Percentiles rank a stretch among this genome's conserved stretches.
phyloP scores from a whole-genome alignment of 2,888 invertebrate species.

The Ephialtes manifestator region DNA sequence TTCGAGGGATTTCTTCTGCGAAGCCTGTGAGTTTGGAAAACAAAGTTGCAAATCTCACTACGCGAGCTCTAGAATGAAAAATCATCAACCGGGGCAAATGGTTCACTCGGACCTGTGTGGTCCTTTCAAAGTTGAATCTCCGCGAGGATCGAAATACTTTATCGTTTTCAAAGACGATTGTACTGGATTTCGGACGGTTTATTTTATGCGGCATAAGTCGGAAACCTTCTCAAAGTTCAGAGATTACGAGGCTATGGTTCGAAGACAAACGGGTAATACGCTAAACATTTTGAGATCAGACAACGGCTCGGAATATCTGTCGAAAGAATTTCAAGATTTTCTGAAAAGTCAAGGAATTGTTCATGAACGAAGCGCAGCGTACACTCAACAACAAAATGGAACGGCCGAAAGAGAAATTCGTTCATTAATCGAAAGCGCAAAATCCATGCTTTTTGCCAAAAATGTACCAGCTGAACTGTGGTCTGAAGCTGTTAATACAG shows the following conservation, averaged over 20 bases:
- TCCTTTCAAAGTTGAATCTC: constrained; percentile 29
- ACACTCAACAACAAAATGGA: constrained; percentile 21
- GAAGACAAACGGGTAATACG: constrained; percentile 39
- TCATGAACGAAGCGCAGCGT: constrained; percentile 6
- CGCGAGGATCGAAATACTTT: constrained; percentile 50
- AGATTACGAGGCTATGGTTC: constrained; percentile 16
- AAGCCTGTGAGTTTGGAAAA: constrained; percentile 31
- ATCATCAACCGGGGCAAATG: not conserved
- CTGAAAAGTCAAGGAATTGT: not conserved
- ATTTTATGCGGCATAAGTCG: constrained; percentile 53
- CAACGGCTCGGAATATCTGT: constrained; percentile 49
- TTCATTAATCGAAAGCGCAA: constrained; percentile 18
- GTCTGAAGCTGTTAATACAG: constrained; percentile 33
- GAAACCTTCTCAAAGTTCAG: constrained; percentile 34
- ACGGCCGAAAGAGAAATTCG: constrained; percentile 19
- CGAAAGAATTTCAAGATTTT: not conserved
- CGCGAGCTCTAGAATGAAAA: constrained; percentile 14
- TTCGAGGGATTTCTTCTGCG: constrained; percentile 27
- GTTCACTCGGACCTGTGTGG: constrained; percentile 34
- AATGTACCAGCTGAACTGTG: constrained; percentile 12
- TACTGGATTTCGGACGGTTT: constrained; percentile 47
- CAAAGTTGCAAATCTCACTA: constrained; percentile 24
- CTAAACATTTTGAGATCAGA: constrained; percentile 50
- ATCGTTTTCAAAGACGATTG: constrained; percentile 52
- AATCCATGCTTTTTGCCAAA: constrained; percentile 28